Evolutionary conservation across 2,797 vertebrate genomes (phyloP), one percentile per base, ranked within the genome.

Genomic region (Rhinella marina): DNA sequence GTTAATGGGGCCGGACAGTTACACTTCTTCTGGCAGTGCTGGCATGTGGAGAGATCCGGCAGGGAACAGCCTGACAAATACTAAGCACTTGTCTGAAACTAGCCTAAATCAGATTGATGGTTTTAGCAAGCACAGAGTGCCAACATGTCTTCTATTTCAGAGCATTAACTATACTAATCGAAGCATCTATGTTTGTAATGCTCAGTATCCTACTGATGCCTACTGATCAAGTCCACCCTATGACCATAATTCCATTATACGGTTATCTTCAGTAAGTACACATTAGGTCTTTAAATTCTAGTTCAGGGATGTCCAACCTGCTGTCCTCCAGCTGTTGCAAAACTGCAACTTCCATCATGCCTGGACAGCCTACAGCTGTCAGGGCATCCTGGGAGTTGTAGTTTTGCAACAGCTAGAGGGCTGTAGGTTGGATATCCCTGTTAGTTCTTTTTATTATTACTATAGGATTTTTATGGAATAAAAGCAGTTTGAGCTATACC

Each of bases 121-220:
- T 57, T 73, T 81, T 50, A 59, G 41, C 72, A 78, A 77, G 52
- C n/a, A 76, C 23, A 82, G 66, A 41, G 21, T 48, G 41, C 19
- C 19, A 21, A 56, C 25, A 14, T 14, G 54, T 29, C 0, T 21
- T 16, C 52, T 41, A 68, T 32, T 57, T n/a, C 77, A 87, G 76
- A 68, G 17, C 52, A 82, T 62, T 82, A 27, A 54, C 25, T 80
- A 11, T 32, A 73, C 21, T 48, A 85, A 64, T 61, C 32, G 52
- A 78, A 23, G 25, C 48, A 66, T 32, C 61, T 79, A 11, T n/a
- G 77, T 64, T 11, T 50, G 68, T 52, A 64, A 62, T 62, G 68
- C 8, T 85, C 73, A 77, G 41, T 27, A 77, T 64, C 27, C n/a
- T 76, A 66, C n/a, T 77, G 1, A n/a, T 12, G 41, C 9, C 59